These are phyloP conservation scores for Turritopsis dohrnii DNA, from an alignment of 30 jellyfish, hydroid and myxozoan genomes.

Conservation along the genomic window DNA sequence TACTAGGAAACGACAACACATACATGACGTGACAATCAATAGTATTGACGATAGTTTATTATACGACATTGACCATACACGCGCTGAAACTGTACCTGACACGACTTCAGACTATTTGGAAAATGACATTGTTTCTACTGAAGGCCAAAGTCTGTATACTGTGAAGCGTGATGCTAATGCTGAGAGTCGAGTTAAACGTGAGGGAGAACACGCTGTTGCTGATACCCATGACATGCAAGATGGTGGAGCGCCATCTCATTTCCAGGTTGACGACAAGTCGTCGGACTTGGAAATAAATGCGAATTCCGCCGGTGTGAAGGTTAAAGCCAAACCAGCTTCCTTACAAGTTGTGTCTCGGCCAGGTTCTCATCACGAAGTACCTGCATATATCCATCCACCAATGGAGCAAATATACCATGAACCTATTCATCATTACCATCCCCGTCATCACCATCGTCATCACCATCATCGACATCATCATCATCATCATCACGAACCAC, in stretches of 20 bases:
- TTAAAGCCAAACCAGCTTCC: conserved; percentile 92
- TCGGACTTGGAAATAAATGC: conserved; percentile 90
- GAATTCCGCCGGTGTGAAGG: conserved; percentile 96
- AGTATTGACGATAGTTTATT: neutral
- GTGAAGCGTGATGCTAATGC: conserved; percentile 30
- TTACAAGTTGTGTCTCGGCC: conserved; percentile 91
- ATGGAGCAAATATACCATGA: conserved; percentile 42
- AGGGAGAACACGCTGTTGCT: conserved; percentile 43
- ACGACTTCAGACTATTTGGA: neutral
- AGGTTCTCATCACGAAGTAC: conserved; percentile 55
- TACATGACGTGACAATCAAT: neutral
- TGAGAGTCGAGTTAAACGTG: conserved; percentile 18
- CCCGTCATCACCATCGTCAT: conserved; percentile 79
- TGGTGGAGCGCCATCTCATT: conserved; percentile 94
- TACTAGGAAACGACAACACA: conserved; percentile 21
- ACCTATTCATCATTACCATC: conserved; percentile 69
- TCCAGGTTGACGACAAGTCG: conserved; percentile 89
- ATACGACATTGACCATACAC: neutral
- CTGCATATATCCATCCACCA: conserved; percentile 74
- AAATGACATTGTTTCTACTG: neutral
- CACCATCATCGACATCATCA: conserved; percentile 50
- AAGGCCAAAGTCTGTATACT: neutral
- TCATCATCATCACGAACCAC: conserved; percentile 30
- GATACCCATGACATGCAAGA: conserved; percentile 91
- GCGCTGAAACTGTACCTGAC: neutral